Conservation (phyloP, 92 coral and sea anemone species). For the Paragorgia papillata region DNA sequence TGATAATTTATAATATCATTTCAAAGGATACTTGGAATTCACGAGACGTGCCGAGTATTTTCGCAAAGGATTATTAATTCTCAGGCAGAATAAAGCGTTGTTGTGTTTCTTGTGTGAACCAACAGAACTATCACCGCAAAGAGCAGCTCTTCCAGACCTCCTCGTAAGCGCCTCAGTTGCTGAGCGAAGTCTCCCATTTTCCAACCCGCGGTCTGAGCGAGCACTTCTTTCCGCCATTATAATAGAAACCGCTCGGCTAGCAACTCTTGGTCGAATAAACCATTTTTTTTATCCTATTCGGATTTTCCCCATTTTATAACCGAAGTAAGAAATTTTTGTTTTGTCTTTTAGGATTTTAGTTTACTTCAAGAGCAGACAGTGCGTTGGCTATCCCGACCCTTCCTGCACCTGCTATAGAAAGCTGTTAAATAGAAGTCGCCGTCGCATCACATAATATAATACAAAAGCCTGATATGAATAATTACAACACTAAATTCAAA, state of each 20-base stretch:
- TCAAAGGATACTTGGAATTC: conserved; percentile 96
- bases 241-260: background rate
- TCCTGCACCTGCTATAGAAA: conserved; percentile 5
- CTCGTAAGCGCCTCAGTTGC: background rate
- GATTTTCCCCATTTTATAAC: too few relatives aligned
- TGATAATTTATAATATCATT: too few relatives aligned
- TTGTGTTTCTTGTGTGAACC: conserved; percentile 7
- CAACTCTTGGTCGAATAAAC: background rate
- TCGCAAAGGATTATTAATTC: conserved; percentile 75
- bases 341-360: too few relatives aligned
- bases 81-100: conserved; percentile 79
- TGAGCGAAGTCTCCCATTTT: background rate
- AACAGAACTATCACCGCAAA: background rate
- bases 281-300: background rate
- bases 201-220: background rate
- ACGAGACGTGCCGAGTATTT: conserved; percentile 84
- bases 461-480: conserved; percentile 19
- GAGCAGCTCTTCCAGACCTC: background rate
- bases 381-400: too few relatives aligned
- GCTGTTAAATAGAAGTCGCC: background rate
- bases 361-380: too few relatives aligned
- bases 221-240: conserved; percentile 15
- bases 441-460: background rate
- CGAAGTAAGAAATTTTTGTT: too few relatives aligned
- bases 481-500: background rate